Evolutionary conservation across 2,113 vertebrate genomes (phyloP), one percentile per base, ranked within the genome.

Genomic region (Salvator merianae): DNA sequence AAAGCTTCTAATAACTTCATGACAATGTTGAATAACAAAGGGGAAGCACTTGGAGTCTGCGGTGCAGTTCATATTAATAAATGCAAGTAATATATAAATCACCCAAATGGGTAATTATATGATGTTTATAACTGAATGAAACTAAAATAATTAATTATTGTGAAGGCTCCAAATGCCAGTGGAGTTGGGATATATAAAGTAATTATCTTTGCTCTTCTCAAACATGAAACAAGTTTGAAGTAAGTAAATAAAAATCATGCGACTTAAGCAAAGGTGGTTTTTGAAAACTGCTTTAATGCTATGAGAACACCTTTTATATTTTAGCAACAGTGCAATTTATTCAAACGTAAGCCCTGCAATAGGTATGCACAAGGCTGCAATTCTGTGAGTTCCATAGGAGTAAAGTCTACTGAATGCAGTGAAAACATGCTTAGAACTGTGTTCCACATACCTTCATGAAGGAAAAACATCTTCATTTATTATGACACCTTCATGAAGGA

Each of bases 111-210:
- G 3, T 77, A 65, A 72, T 88, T 90, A 55, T 7, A 38, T 75
- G 43, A 76, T 36, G 66, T 34, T 88, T 87, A 47, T 40, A 72
- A 69, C 71, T 75, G 36, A 14, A 73, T 86, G 65, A 62, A 88
- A 84, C 13, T 28, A 78, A 85, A 65, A 43, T 88, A 87, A 84
- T 78, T 84, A 79, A 84, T 92, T 81, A 68, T 24, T 68, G 76
- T 10, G 72, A 81, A 84, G 86, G 62, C 34, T 38, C 47, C 72
- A 77, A 55, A 55, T 84, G 50, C 34, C 55, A 84, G 73, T 78
- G 38, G 84, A 74, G 36, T 59, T 50, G 79, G 40, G 63, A 70
- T 69, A 85, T 0, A 47, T 50, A 59, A 53, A 72, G 22, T 86
- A 70, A 81, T 62, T 82, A 81, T 77, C 69, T 16, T n/a, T 55